Conservation (phyloP, 2,888 invertebrate species). For the Graphium colonna region DNA sequence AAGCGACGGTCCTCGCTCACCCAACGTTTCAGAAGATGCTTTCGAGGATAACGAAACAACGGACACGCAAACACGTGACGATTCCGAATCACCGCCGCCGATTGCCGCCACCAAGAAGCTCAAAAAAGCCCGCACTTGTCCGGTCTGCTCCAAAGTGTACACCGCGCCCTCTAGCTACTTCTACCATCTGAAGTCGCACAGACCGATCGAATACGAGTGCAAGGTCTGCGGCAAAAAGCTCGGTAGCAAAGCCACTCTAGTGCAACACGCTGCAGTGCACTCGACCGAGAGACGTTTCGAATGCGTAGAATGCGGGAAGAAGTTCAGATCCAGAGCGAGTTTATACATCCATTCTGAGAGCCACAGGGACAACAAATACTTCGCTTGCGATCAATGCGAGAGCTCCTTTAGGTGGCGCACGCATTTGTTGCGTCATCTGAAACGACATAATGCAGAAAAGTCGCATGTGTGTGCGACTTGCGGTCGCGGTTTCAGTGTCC, state of each 20-base stretch:
- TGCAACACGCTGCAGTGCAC: slow-evolving; percentile 68
- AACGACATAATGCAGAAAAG: slow-evolving; percentile 58
- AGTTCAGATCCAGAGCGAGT: slow-evolving; percentile 67
- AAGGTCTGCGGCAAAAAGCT: slow-evolving; percentile 69
- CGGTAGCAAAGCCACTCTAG: slow-evolving; percentile 60
- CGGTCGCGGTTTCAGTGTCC: slow-evolving; percentile 66
- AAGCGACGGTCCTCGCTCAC: slow-evolving; percentile 1
- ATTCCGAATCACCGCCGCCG: slow-evolving; percentile 1
- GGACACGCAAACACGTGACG: neutral
- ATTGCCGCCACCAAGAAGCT: neutral
- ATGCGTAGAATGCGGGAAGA: slow-evolving; percentile 70
- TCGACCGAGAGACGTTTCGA: slow-evolving; percentile 56
- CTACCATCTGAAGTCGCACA: slow-evolving; percentile 76
- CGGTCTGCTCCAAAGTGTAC: slow-evolving; percentile 68
- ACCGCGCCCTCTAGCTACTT: slow-evolving; percentile 69
- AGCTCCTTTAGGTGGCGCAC: slow-evolving; percentile 69
- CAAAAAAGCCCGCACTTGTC: slow-evolving; percentile 54
- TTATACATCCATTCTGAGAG: slow-evolving; percentile 73
- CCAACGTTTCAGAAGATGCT: neutral
- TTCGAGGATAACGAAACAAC: slow-evolving; percentile 10
- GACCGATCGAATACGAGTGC: slow-evolving; percentile 63
- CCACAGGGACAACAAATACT: slow-evolving; percentile 52
- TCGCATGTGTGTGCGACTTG: slow-evolving; percentile 67
- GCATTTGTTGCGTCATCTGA: slow-evolving; percentile 61
- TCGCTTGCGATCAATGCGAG: slow-evolving; percentile 48